phyloP scores from a whole-genome alignment of 2,888 invertebrate species.

The Brenthis hecate region DNA sequence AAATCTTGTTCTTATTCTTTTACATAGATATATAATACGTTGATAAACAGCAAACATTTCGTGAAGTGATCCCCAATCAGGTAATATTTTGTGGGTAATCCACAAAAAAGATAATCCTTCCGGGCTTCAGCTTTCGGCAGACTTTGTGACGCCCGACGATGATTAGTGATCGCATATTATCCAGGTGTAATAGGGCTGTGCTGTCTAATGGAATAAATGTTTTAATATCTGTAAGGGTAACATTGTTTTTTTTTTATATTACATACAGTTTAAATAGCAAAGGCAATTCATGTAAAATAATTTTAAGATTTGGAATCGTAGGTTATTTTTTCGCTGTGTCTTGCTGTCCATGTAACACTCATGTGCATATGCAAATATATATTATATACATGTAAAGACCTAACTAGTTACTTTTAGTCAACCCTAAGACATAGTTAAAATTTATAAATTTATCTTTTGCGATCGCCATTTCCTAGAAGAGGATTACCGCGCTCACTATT shows the following conservation, averaged over 20 bases:
- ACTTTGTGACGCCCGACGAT: conserved; percentile 73
- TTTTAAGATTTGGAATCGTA: too few species aligned
- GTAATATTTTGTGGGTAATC: conserved; percentile 58
- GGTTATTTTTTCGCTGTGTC: too few species aligned
- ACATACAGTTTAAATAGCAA: too few species aligned
- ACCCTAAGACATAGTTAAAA: conserved; percentile 59
- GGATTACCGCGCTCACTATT: conserved; percentile 75
- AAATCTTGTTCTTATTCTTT: neutral
- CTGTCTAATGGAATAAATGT: neutral
- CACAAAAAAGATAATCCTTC: conserved; percentile 77
- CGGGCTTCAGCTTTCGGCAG: conserved; percentile 69
- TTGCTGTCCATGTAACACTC: too few species aligned
- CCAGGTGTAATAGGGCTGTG: conserved; percentile 63
- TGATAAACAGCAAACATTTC: conserved; percentile 35
- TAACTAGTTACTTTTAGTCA: conserved; percentile 42
- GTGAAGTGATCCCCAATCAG: conserved; percentile 29
- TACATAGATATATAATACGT: conserved; percentile 11
- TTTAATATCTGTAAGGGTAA: neutral
- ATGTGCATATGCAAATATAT: too few species aligned
- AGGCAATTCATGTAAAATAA: too few species aligned
- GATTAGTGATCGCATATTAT: conserved; percentile 66
- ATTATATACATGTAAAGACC: too few species aligned
- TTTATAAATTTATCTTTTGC: conserved; percentile 68
- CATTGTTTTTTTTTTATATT: neutral
- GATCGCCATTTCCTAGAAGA: conserved; percentile 73